These are phyloP conservation scores for Lamprotornis superbus DNA, from an alignment of 2,113 vertebrate genomes.

Conservation along the genomic window DNA sequence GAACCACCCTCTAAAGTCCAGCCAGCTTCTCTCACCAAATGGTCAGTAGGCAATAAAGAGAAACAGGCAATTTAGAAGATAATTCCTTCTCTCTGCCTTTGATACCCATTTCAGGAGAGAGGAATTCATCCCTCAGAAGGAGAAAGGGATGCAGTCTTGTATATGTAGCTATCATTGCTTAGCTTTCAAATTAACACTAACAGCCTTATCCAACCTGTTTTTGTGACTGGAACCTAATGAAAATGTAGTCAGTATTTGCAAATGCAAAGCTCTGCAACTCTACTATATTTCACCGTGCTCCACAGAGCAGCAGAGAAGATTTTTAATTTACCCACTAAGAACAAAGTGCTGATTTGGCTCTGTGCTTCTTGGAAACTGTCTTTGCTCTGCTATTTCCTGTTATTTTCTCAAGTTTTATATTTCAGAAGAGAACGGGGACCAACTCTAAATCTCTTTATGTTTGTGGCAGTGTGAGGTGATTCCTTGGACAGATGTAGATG, in stretches of 20 bases:
- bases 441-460: background rate
- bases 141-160: background rate
- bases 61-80: background rate
- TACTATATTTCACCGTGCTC: background rate
- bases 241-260: slow-evolving; percentile 1
- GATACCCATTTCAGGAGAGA: background rate
- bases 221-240: background rate
- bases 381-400: slow-evolving; percentile 30
- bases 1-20: background rate
- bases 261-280: background rate
- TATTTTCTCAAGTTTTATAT: background rate
- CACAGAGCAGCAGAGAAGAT: background rate
- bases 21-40: background rate
- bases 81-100: background rate
- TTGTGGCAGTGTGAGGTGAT: background rate
- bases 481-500: background rate
- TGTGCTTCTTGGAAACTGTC: background rate
- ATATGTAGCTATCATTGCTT: background rate
- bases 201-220: background rate
- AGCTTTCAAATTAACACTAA: background rate
- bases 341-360: slow-evolving; percentile 19
- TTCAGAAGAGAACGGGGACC: background rate
- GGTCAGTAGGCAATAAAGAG: background rate
- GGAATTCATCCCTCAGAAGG: background rate
- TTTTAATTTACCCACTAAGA: background rate